A percentile compares a stretch with the other conserved stretches of the same genome.
phyloP scores from a whole-genome alignment of 2,888 invertebrate species.

The Erynnis tages region DNA sequence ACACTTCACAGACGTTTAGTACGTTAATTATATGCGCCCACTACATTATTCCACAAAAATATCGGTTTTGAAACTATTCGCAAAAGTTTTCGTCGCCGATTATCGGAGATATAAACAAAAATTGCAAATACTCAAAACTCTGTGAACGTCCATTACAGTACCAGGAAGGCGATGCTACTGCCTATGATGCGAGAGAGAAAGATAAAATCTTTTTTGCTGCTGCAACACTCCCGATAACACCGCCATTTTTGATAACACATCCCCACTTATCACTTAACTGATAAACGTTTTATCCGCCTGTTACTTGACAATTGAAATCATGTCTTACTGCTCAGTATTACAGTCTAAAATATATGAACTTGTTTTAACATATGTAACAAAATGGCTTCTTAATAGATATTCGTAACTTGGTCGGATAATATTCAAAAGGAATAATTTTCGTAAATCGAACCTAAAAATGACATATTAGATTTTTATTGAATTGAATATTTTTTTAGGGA shows the following conservation, averaged over 20 bases:
- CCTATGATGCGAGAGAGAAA: conserved; percentile 67
- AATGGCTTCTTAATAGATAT: conserved; percentile 2
- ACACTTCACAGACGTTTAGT: conserved; percentile 57
- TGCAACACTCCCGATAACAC: conserved; percentile 58
- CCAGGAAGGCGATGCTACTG: conserved; percentile 75
- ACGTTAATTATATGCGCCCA: conserved; percentile 58
- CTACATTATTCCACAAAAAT: conserved; percentile 63
- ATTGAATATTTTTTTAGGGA: conserved; percentile 20
- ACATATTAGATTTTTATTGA: conserved; percentile 2
- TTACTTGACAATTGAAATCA: neutral
- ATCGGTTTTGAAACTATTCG: conserved; percentile 69
- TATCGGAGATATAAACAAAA: conserved; percentile 79
- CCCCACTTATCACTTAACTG: conserved; percentile 5
- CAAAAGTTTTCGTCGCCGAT: conserved; percentile 76
- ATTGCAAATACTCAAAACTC: conserved; percentile 62
- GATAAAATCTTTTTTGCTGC: conserved; percentile 63
- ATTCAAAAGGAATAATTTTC: conserved; percentile 35
- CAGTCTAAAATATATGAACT: conserved; percentile 5
- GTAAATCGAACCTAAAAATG: conserved; percentile 1
- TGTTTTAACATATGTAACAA: neutral
- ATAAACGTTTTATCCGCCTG: conserved; percentile 14
- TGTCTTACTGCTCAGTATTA: neutral
- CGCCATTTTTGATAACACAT: conserved; percentile 35
- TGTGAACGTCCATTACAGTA: conserved; percentile 75
- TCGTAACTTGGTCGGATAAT: conserved; percentile 42